Percentiles rank a stretch among this genome's conserved stretches.
phyloP scores from a whole-genome alignment of 2,888 invertebrate genomes.

The Cataglyphis rosenhaueri region DNA sequence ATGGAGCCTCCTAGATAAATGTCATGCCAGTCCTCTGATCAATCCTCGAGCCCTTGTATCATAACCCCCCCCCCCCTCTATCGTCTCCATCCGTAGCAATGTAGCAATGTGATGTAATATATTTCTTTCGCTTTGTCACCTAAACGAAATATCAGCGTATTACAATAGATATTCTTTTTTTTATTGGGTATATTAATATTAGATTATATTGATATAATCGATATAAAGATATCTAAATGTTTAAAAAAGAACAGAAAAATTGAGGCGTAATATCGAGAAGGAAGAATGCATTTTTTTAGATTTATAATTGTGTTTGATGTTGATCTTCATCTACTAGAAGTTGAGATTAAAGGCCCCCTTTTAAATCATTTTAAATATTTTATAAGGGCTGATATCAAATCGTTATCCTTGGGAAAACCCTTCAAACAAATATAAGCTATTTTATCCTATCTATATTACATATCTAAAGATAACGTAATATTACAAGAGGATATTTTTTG shows the following conservation, averaged over 20 bases:
- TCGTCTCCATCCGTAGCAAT: constrained; percentile 2
- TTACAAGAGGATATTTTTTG: neutral
- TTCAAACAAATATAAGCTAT: neutral
- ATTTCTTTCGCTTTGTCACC: constrained; percentile 57
- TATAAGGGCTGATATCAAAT: neutral
- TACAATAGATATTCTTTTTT: neutral
- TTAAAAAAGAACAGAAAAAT: neutral
- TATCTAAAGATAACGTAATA: neutral
- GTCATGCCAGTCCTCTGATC: constrained; percentile 75
- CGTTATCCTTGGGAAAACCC: neutral
- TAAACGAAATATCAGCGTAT: constrained; percentile 19
- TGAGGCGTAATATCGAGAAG: neutral
- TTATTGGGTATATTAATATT: neutral
- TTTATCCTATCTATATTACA: neutral
- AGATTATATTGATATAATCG: too few relatives aligned
- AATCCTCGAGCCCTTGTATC: constrained; percentile 65
- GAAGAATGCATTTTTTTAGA: constrained; percentile 12
- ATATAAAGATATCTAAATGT: too few relatives aligned
- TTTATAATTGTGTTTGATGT: neutral
- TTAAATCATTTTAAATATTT: constrained; percentile 6
- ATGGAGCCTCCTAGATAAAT: constrained; percentile 74
- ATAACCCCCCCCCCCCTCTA: neutral
- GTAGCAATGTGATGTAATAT: constrained; percentile 44
- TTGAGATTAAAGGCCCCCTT: neutral
- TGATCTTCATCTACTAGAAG: neutral